phyloP scores from a whole-genome alignment of 1,140 invertebrate genomes.

The Lucilia sericata region DNA sequence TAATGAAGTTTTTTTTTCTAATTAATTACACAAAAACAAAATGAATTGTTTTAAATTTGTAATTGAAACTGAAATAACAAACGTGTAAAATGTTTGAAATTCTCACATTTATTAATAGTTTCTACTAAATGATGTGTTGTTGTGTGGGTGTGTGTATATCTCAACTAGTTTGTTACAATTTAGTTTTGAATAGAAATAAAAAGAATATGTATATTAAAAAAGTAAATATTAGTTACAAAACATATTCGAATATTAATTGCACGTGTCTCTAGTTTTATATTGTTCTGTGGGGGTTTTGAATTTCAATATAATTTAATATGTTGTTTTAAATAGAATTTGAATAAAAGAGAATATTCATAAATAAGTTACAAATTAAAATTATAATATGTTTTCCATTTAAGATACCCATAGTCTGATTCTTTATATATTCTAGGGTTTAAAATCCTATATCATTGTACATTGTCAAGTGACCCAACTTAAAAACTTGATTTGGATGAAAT shows the following conservation, averaged over 20 bases:
- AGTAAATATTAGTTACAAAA: background rate
- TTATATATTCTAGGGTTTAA: too few relatives aligned
- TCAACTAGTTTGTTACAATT: background rate
- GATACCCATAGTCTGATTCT: too few relatives aligned
- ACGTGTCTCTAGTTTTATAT: background rate
- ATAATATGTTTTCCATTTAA: too few relatives aligned
- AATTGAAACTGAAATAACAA: background rate
- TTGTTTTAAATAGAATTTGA: too few relatives aligned
- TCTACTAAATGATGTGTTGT: background rate
- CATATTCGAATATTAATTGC: constrained; percentile 9
- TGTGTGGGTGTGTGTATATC: background rate
- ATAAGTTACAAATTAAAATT: too few relatives aligned
- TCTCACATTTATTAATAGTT: constrained; percentile 18
- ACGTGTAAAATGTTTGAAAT: background rate
- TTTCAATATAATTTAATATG: too few relatives aligned
- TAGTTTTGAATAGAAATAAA: background rate
- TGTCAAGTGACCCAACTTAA: too few relatives aligned
- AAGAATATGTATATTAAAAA: background rate
- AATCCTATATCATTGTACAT: too few relatives aligned
- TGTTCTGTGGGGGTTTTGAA: too few relatives aligned
- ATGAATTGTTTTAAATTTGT: background rate
- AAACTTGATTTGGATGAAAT: too few relatives aligned
- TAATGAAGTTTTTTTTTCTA: too few relatives aligned
- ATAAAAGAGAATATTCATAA: too few relatives aligned
- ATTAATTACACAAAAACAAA: background rate